Conservation (phyloP, 2,113 vertebrate genomes). For the Poecilia latipinna region DNA sequence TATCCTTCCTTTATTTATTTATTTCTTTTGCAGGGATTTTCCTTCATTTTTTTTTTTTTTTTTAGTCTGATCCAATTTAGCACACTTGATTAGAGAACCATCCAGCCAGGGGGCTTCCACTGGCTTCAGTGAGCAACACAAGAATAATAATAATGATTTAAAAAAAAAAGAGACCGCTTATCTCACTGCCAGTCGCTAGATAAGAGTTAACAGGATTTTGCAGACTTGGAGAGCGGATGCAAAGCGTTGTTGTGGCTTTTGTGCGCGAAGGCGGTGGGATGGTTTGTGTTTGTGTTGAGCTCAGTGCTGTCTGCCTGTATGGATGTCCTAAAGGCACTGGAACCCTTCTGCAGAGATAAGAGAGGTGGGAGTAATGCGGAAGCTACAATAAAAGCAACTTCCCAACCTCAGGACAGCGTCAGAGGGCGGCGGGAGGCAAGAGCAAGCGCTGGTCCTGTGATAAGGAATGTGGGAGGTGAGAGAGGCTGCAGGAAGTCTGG, state of each 20-base stretch:
- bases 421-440: constrained; percentile 23
- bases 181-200: constrained; percentile 17
- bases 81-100: constrained; percentile 52
- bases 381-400: constrained; percentile 23
- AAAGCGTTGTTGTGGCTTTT: constrained; percentile 27
- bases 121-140: constrained; percentile 36
- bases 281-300: constrained; percentile 17
- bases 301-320: constrained; percentile 16
- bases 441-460: constrained; percentile 24
- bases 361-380: constrained; percentile 28
- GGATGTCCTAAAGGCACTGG: constrained; percentile 26
- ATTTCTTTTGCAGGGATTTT: neutral
- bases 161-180: neutral
- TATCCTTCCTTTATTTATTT: constrained; percentile 1
- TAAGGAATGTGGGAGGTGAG: constrained; percentile 6
- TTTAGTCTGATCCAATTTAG: constrained; percentile 35
- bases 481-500: neutral
- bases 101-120: constrained; percentile 18
- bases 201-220: constrained; percentile 41
- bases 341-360: constrained; percentile 24
- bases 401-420: constrained; percentile 42
- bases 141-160: too few relatives aligned
- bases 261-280: constrained; percentile 30
- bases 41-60: constrained; percentile 3
- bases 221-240: constrained; percentile 32